Conservation (phyloP, 37 sponge, comb jelly and placozoan genomes). For the Ianthella basta region DNA sequence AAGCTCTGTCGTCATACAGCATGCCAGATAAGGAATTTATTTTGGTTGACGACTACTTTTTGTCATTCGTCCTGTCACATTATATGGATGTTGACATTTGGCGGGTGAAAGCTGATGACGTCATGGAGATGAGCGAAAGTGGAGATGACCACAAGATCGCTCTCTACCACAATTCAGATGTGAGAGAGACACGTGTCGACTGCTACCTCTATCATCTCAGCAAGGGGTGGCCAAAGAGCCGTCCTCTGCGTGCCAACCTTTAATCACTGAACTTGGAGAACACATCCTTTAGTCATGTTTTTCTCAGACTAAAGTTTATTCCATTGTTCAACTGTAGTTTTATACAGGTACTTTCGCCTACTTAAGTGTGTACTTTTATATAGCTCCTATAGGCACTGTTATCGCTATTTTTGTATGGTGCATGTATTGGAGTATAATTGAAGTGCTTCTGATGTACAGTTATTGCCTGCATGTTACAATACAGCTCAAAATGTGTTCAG, state of each 20-base stretch:
- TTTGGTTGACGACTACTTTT: conserved; percentile 73
- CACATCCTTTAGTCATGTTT: not conserved
- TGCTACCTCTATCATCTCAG: conserved; percentile 67
- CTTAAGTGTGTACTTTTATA: too few relatives aligned
- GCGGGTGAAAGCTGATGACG: conserved; percentile 56
- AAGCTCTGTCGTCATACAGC: conserved; percentile 26
- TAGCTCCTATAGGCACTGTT: too few relatives aligned
- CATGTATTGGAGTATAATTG: too few relatives aligned
- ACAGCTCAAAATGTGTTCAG: too few relatives aligned
- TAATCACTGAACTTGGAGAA: too few relatives aligned
- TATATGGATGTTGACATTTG: conserved; percentile 49
- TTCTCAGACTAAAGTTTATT: too few relatives aligned
- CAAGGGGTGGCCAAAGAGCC: conserved; percentile 60
- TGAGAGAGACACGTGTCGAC: conserved; percentile 54
- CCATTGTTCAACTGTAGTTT: too few relatives aligned
- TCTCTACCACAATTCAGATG: conserved; percentile 51
- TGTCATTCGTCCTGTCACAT: conserved; percentile 74
- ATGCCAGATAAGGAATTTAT: conserved; percentile 56
- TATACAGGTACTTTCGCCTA: too few relatives aligned
- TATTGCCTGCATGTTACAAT: too few relatives aligned
- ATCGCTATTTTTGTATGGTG: too few relatives aligned
- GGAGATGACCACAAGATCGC: conserved; percentile 50
- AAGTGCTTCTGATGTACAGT: too few relatives aligned
- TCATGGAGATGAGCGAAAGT: conserved; percentile 34
- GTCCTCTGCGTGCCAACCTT: conserved; percentile 25